A percentile compares a stretch with the other conserved stretches of the same genome.
These are phyloP conservation scores for Zaprionus taronus DNA, from an alignment of 1,140 invertebrate species.

Conservation along the genomic window DNA sequence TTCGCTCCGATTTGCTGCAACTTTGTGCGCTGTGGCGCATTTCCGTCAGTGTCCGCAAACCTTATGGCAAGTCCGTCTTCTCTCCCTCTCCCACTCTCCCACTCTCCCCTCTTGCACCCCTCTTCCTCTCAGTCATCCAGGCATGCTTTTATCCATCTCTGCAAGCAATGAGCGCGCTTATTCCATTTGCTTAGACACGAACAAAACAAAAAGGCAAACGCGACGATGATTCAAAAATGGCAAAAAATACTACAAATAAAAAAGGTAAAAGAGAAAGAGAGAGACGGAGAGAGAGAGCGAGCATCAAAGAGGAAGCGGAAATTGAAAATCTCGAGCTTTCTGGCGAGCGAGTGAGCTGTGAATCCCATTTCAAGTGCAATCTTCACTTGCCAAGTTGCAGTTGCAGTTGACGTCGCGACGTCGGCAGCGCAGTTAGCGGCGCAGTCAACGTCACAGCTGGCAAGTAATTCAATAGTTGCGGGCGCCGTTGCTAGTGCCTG, in stretches of 20 bases:
- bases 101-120: background rate
- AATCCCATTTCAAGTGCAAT: conserved; percentile 83
- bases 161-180: conserved; percentile 77
- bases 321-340: conserved; percentile 83
- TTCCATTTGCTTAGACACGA: conserved; percentile 81
- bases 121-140: conserved; percentile 18
- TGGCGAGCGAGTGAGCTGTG: conserved; percentile 78
- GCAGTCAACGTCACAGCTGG: conserved; percentile 61
- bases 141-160: conserved; percentile 35
- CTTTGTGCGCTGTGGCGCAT: conserved; percentile 44
- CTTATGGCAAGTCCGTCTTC: conserved; percentile 26
- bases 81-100: background rate
- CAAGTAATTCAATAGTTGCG: conserved; percentile 82
- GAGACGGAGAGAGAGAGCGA: conserved; percentile 13
- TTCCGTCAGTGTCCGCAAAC: conserved; percentile 40
- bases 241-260: conserved; percentile 32
- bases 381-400: conserved; percentile 62
- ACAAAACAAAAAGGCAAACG: conserved; percentile 50
- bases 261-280: conserved; percentile 3
- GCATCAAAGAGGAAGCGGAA: conserved; percentile 73
- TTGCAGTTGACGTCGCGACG: conserved; percentile 1
- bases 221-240: conserved; percentile 10
- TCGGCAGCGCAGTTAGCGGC: background rate
- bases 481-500: conserved; percentile 53
- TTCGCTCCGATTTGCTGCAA: conserved; percentile 17